Conservation (phyloP, 2,113 vertebrate species). For the Indicator maculatus region DNA sequence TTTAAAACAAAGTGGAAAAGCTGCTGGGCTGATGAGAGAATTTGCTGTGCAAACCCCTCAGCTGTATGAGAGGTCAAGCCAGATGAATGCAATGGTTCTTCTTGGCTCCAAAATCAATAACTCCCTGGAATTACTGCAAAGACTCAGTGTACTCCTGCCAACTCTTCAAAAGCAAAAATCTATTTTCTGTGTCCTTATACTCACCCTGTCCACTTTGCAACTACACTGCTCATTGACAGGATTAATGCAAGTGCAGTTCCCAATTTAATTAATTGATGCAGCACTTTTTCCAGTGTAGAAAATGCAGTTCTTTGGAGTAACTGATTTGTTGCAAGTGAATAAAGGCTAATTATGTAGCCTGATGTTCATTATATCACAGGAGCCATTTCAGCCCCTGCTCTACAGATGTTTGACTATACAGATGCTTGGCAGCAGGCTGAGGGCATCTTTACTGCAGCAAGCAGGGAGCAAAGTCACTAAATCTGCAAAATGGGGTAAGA, state of each 20-base stretch:
- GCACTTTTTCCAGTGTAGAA: background rate
- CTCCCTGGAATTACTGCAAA: slow-evolving; percentile 35
- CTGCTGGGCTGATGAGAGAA: background rate
- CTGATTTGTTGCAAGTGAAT: slow-evolving; percentile 49
- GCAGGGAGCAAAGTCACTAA: slow-evolving; percentile 6
- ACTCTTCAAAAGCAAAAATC: slow-evolving; percentile 26
- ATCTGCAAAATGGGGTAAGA: slow-evolving; percentile 27
- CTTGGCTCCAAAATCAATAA: slow-evolving; percentile 46
- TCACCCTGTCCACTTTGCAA: slow-evolving; percentile 49
- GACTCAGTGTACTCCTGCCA: background rate
- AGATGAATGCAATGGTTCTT: slow-evolving; percentile 35
- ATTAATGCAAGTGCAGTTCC: slow-evolving; percentile 14
- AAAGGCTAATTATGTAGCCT: slow-evolving; percentile 47
- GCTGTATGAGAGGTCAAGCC: background rate
- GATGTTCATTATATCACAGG: slow-evolving; percentile 7
- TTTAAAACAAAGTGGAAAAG: background rate
- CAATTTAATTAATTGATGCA: slow-evolving; percentile 39
- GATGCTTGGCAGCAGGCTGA: slow-evolving; percentile 5
- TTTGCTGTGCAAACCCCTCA: slow-evolving; percentile 2
- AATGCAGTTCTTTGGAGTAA: slow-evolving; percentile 15
- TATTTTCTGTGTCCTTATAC: slow-evolving; percentile 42
- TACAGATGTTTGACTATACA: slow-evolving; percentile 43
- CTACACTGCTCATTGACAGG: slow-evolving; percentile 10
- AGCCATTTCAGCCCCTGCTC: background rate
- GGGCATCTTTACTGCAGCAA: background rate